Percentiles rank a stretch among this genome's conserved stretches.
Evolutionary conservation across 2,113 vertebrate genomes (phyloP).

Genomic region (Cryptotis parvus): DNA sequence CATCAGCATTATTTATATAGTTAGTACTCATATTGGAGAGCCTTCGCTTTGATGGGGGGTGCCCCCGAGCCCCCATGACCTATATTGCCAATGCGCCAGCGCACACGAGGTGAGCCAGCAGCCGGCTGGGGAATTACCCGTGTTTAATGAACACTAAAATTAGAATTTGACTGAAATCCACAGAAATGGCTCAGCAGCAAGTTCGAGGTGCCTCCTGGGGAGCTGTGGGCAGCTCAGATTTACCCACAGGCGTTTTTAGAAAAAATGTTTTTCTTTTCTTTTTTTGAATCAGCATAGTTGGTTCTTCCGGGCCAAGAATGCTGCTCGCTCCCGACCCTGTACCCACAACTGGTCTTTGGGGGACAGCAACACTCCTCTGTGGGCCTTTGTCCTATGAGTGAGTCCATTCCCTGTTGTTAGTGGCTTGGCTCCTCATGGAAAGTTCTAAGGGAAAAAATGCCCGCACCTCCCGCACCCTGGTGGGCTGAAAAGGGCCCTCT

Average conservation of each 20-base stretch:
- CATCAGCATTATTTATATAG: slow-evolving; percentile 90
- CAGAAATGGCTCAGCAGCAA: slow-evolving; percentile 92
- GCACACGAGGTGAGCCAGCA: slow-evolving; percentile 87
- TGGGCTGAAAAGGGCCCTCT: background rate
- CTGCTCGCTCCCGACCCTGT: slow-evolving; percentile 75
- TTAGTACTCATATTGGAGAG: slow-evolving; percentile 87
- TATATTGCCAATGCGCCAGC: slow-evolving; percentile 89
- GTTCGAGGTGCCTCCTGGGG: slow-evolving; percentile 91
- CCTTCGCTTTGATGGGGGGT: slow-evolving; percentile 88
- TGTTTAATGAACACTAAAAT: slow-evolving; percentile 95
- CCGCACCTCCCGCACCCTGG: rapidly evolving
- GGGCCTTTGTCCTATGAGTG: background rate
- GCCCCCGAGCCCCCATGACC: slow-evolving; percentile 88
- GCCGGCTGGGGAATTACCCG: slow-evolving; percentile 91
- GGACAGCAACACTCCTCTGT: slow-evolving; percentile 44
- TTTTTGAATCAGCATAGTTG: slow-evolving; percentile 89
- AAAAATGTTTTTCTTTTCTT: slow-evolving; percentile 78
- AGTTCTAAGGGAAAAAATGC: background rate
- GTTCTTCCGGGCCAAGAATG: slow-evolving; percentile 86
- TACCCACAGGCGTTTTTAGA: slow-evolving; percentile 90
- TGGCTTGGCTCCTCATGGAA: background rate
- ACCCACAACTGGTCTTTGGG: slow-evolving; percentile 47
- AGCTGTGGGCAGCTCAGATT: slow-evolving; percentile 93
- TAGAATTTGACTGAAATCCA: slow-evolving; percentile 94
- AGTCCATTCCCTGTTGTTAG: background rate